Evolutionary conservation across 2,888 invertebrate species (phyloP).

Genomic region (Drosophila demipolita): DNA sequence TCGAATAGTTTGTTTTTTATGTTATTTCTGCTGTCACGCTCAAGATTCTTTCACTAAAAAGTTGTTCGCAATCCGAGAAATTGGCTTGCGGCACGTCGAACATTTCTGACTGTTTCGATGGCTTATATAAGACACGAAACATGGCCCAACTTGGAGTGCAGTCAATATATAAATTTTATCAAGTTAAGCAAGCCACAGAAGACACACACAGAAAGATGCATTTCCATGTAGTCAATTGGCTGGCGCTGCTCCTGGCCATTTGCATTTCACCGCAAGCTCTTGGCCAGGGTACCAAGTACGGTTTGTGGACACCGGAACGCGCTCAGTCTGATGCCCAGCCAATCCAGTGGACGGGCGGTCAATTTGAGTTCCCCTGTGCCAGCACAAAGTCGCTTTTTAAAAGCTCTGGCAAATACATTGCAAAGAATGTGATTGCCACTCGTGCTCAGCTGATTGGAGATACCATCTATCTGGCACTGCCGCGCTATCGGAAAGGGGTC

Average conservation of each 20-base stretch:
- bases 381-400: constrained; percentile 87
- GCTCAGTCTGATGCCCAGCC: constrained; percentile 68
- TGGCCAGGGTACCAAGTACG: constrained; percentile 78
- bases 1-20: constrained; percentile 24
- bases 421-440: constrained; percentile 88
- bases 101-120: constrained; percentile 32
- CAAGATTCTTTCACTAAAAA: constrained; percentile 63
- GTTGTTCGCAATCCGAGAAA: constrained; percentile 51
- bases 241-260: constrained; percentile 38
- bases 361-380: constrained; percentile 86
- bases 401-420: constrained; percentile 86
- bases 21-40: constrained; percentile 16
- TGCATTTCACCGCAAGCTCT: constrained; percentile 2
- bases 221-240: constrained; percentile 32
- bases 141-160: constrained; percentile 24
- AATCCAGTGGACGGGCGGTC: constrained; percentile 85
- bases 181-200: constrained; percentile 12
- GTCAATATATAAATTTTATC: constrained; percentile 18
- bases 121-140: constrained; percentile 62
- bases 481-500: constrained; percentile 88
- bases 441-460: constrained; percentile 87
- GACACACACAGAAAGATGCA: constrained; percentile 41
- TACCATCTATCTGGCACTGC: constrained; percentile 86
- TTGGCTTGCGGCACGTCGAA: constrained; percentile 60
- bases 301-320: constrained; percentile 78